Evolutionary conservation across 2,797 vertebrate genomes (phyloP), one percentile per base, ranked within the genome.

Genomic region (Gobionotothen gibberifrons): DNA sequence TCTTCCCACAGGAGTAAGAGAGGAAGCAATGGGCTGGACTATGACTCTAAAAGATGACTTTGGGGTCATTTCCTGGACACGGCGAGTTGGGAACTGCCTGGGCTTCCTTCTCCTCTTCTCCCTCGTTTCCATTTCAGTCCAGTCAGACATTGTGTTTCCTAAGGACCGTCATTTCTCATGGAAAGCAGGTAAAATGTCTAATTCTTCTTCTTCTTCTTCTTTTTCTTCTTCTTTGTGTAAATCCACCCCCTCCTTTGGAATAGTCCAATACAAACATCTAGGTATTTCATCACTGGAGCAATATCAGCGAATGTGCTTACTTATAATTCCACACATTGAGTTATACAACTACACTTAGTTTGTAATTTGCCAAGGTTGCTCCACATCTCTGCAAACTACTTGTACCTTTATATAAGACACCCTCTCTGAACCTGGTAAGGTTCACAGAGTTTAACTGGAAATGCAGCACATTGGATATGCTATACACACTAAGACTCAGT

Each of bases 11-110:
- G 97, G 95, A 94, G 84, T 95, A 96, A 92, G 90, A 90, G 93
- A 91, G 90, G 92, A 92, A 89, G 92, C 84, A 95, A 94, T 93
- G 90, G 85, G 92, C 93, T 95, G 94, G 97, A 98, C 95, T 96
- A 99, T 99, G 98, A 95, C 95, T 96, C 94, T 95, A 59, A 95
- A 94, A 92, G 89, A 95, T 94, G 94, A 93, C 90, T 93, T 93
- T 89, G 90, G 94, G 92, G 93, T 92, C 88, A 87, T 85, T 92
- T 88, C 85, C 75, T 95, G 96, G 95, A 86, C 91, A 78, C 91
- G 92, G 93, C 93, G 92, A 85, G 91, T 89, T 84, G 90, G 93
- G 86, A 93, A 85, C 89, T 93, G 90, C 82, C 71, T 87, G 93
- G 13, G 74, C 72, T 74, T 92, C 81, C 89, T 94, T 64, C 80